Evolutionary conservation across 2,888 invertebrate species (phyloP), one percentile per base, ranked within the genome.

Genomic region (Drosophila meridiana): DNA sequence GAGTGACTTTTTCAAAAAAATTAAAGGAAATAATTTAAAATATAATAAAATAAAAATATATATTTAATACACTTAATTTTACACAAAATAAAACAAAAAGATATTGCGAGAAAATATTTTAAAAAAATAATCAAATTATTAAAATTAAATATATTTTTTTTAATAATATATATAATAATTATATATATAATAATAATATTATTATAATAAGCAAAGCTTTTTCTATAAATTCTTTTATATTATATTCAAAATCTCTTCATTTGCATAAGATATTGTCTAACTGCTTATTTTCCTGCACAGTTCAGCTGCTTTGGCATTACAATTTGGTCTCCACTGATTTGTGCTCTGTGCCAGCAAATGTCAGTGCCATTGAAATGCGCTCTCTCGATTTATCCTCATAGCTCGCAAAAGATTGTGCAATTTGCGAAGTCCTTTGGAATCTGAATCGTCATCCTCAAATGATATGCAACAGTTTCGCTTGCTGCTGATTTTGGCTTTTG

Each of bases 401-500:
- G 5, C 36, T 48, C 47, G 60, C 5, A 8, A 4, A 4, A 45
- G 45, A 45, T 45, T 45, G 45, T 45, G 45, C 67, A 65, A 73
- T 73, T 52, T 63, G 56, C 30, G 32, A 52, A 13, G 52, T 34
- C 34, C 36, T 13, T 42, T 28, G 8, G 14, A 58, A 32, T 34
- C 26, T 26, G 11, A 47, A 13, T 42, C 20, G 34, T 20, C 64
- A 26, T 20, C 28, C 42, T 14, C 32, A 34, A 36, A 58, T 69
- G 65, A 64, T 68, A 66, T 80, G 81, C 83, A 78, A 83, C 72
- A 78, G 68, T 76, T 78, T 8, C 26, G 53, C 20, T 26, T 7
- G 8, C 28, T 30, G 28, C 30, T 50, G 59, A 52, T 58, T 69
- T 64, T 48, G 56, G 59, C 74, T 63, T 69, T 71, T 79, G 80